Base-by-base conservation (phyloP, 2,888 invertebrate species). In the Nomada fabriciana region DNA sequence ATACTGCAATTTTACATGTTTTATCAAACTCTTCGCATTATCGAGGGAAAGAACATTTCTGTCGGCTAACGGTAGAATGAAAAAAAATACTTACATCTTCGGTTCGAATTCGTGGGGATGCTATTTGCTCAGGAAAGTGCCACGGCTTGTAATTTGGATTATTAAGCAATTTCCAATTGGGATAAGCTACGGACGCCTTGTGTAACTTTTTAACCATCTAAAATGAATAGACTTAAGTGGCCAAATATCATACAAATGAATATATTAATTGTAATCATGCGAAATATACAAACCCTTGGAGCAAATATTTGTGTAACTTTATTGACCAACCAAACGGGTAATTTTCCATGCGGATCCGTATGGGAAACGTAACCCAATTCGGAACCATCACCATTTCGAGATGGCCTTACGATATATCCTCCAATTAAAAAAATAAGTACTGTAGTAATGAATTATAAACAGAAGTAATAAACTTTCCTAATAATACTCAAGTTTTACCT, bases 311-410 rank as follows among this genome's bases (percentile, higher is more conserved):
- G 97, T 50, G 98, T 98, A 15, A 97, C 95, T 94, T 96, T 97
- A 94, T 98, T 98, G 61, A 98, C 97, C 77, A 98, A 94, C 98
- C 98, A 98, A 10, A 97, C 96, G 1, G 98, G 98, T 76, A 98
- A 94, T 61, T 96, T 96, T 85, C 98, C 98, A 91, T 97, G 96
- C 13, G 98, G 98, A 94, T 98, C 98, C 5, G 97, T 97, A 90
- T 98, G 97, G 1, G 98, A 97, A 50, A 98, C 96, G 93, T 98
- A 98, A 29, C 97, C 97, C 76, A 98, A 94, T 94, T 97, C 96
- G 92, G 97, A 97, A 82, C 97, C 97, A 72, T 94, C 94, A 7
- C 94, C 94, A 71, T 93, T 94, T 73, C 94, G 93, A 36, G 95
- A 92, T 3, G 95, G 94, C 71, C 97, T 95, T 82, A 98, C 53